Evolutionary conservation across 2,113 vertebrate species (phyloP), one percentile per base, ranked within the genome.

Genomic region (Ploceus nigricollis): DNA sequence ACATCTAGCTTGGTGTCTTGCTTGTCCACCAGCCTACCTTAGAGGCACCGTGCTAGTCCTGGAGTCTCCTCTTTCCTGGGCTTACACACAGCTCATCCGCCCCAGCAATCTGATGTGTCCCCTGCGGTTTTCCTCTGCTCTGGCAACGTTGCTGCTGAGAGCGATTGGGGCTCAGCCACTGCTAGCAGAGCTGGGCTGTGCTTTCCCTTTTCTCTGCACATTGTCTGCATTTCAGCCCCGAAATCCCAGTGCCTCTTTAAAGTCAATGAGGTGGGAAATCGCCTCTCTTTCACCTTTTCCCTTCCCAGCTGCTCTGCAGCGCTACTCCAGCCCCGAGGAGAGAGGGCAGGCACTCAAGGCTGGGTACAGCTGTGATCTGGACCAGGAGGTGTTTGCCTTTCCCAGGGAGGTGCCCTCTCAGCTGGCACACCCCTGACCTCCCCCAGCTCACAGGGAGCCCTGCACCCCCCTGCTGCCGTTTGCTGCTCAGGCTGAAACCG

Each of bases 401-500:
- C 50, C 54, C 24, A 4, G 15, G 0, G 28, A 31, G 39, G 47
- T 47, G 37, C 28, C 21, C 42, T 18, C 48, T 19, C 35, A 12
- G 44, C 58, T 19, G 37, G 6, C 23, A 21, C 44, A 8, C 1
- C 1, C 10, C 6, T 3, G 35, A 8, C 20, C 24, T 47, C 12
- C 11, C 27, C 33, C 44, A 5, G 40, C 44, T 50, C 27, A 2
- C 48, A 2, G 48, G 39, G 33, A 50, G 30, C 58, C 44, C 58
- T 6, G 0, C 54, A 14, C 1, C 42, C 2, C 30, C 50, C 64
- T 5, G 6, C 7, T 30, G 53, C 57, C 14, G 2, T 23, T 57
- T 2, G 1, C 28, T 58, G 60, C 69, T 57, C 23, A 0, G 61
- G 33, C 12, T 44, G 30, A 9, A 33, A 2, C 0, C 4, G 30